A percentile compares a stretch with the other conserved stretches of the same genome.
phyloP scores from a whole-genome alignment of 2,888 invertebrate genomes.

The Eupithecia pulchellata region DNA sequence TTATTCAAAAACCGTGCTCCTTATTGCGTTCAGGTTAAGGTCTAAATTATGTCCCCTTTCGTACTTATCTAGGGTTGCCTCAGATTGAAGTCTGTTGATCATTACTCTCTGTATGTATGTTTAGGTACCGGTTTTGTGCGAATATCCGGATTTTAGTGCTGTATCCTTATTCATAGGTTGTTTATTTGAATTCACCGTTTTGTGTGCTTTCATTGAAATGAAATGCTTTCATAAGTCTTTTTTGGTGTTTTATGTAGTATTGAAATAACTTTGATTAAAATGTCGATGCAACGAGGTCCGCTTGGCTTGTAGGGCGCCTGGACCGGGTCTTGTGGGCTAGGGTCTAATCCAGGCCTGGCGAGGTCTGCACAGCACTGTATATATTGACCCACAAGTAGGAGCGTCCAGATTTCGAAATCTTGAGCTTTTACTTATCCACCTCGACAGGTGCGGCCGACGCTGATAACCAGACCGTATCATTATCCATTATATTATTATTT shows the following conservation, averaged over 20 bases:
- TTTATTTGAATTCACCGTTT: constrained; percentile 22
- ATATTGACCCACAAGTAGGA: too few relatives aligned
- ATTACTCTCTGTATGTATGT: constrained; percentile 63
- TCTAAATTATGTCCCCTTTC: constrained; percentile 25
- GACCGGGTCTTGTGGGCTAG: too few relatives aligned
- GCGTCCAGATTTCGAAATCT: background rate
- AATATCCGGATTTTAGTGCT: constrained; percentile 40
- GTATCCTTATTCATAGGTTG: constrained; percentile 34
- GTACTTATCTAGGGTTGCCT: constrained; percentile 35
- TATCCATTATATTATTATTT: background rate
- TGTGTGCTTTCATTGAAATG: constrained; percentile 25
- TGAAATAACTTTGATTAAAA: background rate
- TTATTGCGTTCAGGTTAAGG: constrained; percentile 28
- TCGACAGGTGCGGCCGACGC: background rate
- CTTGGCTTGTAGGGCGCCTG: too few relatives aligned
- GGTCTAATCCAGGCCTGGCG: too few relatives aligned
- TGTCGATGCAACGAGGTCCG: too few relatives aligned
- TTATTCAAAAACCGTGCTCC: constrained; percentile 33
- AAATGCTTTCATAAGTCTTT: constrained; percentile 7
- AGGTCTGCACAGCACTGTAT: too few relatives aligned
- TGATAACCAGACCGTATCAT: background rate
- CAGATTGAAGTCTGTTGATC: constrained; percentile 53
- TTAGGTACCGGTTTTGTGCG: constrained; percentile 62
- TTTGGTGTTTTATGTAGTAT: background rate
- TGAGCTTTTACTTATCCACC: background rate